A percentile compares a stretch with the other conserved stretches of the same genome.
These are phyloP conservation scores for Cepphus grylle DNA, from an alignment of 2,113 vertebrate species.

Conservation along the genomic window DNA sequence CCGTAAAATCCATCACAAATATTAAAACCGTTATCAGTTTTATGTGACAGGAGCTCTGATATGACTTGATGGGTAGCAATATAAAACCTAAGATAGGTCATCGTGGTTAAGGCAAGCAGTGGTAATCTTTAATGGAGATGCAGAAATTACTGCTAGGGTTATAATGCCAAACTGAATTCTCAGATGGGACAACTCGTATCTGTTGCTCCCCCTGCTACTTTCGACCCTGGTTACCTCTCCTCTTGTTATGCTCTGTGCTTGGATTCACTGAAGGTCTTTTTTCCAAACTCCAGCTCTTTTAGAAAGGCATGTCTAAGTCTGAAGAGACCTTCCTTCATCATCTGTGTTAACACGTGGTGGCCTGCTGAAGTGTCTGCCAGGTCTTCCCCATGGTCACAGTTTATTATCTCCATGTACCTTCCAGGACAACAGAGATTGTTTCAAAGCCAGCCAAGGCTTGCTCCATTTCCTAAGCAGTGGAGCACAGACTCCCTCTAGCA, in stretches of 20 bases:
- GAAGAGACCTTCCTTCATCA: background rate
- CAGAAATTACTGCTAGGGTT: background rate
- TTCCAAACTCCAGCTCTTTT: background rate
- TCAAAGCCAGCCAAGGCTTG: background rate
- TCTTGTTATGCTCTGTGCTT: background rate
- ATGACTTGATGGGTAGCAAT: background rate
- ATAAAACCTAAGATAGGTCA: background rate
- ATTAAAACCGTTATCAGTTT: background rate
- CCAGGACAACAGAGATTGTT: background rate
- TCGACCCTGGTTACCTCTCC: background rate
- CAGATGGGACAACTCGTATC: background rate
- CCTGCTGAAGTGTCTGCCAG: background rate
- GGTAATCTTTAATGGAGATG: background rate
- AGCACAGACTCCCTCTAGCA: slow-evolving; percentile 61
- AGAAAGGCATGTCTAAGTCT: background rate
- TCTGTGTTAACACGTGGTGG: background rate
- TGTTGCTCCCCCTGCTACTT: background rate
- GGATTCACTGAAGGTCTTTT: background rate
- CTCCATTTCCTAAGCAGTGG: slow-evolving; percentile 38
- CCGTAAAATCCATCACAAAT: background rate
- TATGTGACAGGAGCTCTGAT: slow-evolving; percentile 1
- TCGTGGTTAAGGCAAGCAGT: background rate
- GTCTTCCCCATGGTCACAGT: background rate
- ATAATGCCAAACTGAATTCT: background rate
- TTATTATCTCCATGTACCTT: background rate